Percentiles rank a stretch among this genome's conserved stretches.
These are phyloP conservation scores for Cassiopea xamachana DNA, from an alignment of 30 jellyfish, hydroid and myxozoan species.

Conservation along the genomic window DNA sequence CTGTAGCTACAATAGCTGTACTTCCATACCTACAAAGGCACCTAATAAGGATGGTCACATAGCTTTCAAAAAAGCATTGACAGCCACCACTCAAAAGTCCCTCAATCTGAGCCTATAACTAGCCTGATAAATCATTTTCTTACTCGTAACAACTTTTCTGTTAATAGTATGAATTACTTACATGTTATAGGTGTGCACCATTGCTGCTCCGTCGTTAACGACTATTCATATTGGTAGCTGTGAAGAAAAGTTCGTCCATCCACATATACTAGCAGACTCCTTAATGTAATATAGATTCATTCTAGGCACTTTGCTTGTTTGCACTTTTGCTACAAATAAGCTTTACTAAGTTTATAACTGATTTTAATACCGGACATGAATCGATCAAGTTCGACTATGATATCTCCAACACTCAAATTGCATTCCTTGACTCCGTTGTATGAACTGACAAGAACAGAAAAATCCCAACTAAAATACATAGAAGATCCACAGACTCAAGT, in stretches of 20 bases:
- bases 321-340: background rate
- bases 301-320: slow-evolving; percentile 59
- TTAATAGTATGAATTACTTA: slow-evolving; percentile 1
- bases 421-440: slow-evolving; percentile 48
- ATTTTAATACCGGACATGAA: slow-evolving; percentile 30
- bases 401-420: slow-evolving; percentile 15
- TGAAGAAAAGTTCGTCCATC: slow-evolving; percentile 53
- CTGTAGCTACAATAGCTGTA: slow-evolving; percentile 6
- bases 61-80: background rate
- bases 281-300: slow-evolving; percentile 41
- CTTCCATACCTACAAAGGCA: background rate
- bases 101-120: background rate
- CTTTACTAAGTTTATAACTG: slow-evolving; percentile 39
- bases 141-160: background rate
- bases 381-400: background rate
- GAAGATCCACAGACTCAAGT: background rate
- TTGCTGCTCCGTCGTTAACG: slow-evolving; percentile 62
- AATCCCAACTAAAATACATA: background rate
- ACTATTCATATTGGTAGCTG: slow-evolving; percentile 40
- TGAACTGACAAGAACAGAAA: slow-evolving; percentile 15
- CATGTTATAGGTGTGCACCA: slow-evolving; percentile 49
- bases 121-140: background rate
- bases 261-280: slow-evolving; percentile 23
- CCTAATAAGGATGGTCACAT: slow-evolving; percentile 13
- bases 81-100: background rate